Percentiles rank a stretch among this genome's conserved stretches.
These are phyloP conservation scores for Acanthisitta chloris DNA, from an alignment of 2,113 vertebrate species.

Conservation along the genomic window DNA sequence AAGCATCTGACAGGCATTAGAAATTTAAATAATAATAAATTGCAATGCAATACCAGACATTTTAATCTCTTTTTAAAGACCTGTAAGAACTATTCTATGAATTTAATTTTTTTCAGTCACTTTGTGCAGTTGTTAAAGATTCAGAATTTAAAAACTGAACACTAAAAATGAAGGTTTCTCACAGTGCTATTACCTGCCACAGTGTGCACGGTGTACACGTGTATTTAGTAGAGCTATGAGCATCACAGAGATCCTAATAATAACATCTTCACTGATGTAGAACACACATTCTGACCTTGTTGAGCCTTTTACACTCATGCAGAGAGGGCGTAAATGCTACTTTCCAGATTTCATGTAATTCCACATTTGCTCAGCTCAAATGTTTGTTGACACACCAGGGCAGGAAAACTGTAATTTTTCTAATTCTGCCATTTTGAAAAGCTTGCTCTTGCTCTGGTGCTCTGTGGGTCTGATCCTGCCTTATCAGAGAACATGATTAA, in stretches of 20 bases:
- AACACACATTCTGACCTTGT: neutral
- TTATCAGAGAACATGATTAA: neutral
- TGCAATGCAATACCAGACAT: neutral
- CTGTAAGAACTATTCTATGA: neutral
- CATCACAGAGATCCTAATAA: neutral
- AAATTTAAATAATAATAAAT: slow-evolving; percentile 37
- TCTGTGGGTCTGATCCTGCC: neutral
- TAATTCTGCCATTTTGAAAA: neutral
- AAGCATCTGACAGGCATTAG: neutral
- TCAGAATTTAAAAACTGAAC: neutral
- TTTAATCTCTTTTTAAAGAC: slow-evolving; percentile 10
- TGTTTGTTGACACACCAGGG: neutral
- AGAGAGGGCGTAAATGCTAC: neutral
- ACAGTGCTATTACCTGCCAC: neutral
- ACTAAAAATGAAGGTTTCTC: neutral
- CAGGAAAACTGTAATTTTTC: neutral
- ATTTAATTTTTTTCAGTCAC: neutral
- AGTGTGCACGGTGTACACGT: fast-evolving
- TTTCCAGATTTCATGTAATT: neutral
- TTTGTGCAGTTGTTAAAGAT: neutral
- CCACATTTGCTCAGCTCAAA: neutral
- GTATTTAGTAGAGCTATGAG: neutral
- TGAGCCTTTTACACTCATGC: neutral
- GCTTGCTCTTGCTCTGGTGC: neutral
- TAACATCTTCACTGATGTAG: neutral